Evolutionary conservation across 53 echinoderm and acorn worm species (phyloP).

Genomic region (Hippasteria phrygiana): DNA sequence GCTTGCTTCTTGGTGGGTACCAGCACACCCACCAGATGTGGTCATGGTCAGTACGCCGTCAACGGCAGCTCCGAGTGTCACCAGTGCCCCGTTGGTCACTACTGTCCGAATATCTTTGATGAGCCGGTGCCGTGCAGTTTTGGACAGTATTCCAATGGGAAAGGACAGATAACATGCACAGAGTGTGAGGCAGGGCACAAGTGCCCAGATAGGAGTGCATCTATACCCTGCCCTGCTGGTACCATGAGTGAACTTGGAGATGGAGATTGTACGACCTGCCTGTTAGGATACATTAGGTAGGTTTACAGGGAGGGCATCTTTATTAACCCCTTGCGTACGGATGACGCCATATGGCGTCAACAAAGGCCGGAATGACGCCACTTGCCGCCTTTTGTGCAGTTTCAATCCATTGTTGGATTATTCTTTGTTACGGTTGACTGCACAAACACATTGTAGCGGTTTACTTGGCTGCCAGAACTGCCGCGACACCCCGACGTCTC

Average conservation of each 20-base stretch:
- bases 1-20: slow-evolving; percentile 78
- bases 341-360: too few relatives aligned
- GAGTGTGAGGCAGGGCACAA: slow-evolving; percentile 83
- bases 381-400: too few relatives aligned
- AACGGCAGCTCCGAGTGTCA: slow-evolving; percentile 84
- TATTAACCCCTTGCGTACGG: too few relatives aligned
- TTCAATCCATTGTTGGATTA: too few relatives aligned
- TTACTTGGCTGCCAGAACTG: too few relatives aligned
- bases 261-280: slow-evolving; percentile 77
- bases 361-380: too few relatives aligned
- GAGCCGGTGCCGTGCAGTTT: slow-evolving; percentile 81
- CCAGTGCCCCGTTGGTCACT: slow-evolving; percentile 83
- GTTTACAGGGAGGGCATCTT: neutral
- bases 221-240: slow-evolving; percentile 81
- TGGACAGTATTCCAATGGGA: slow-evolving; percentile 86
- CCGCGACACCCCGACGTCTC: too few relatives aligned
- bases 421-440: too few relatives aligned
- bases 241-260: slow-evolving; percentile 84
- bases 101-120: slow-evolving; percentile 88
- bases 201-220: slow-evolving; percentile 83
- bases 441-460: too few relatives aligned
- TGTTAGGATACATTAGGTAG: slow-evolving; percentile 90
- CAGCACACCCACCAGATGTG: slow-evolving; percentile 74
- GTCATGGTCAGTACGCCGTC: slow-evolving; percentile 83
- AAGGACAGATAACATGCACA: slow-evolving; percentile 81